A percentile compares a stretch with the other conserved stretches of the same genome.
Evolutionary conservation across 2,888 invertebrate species (phyloP).

Genomic region (Pimpla rufipes): DNA sequence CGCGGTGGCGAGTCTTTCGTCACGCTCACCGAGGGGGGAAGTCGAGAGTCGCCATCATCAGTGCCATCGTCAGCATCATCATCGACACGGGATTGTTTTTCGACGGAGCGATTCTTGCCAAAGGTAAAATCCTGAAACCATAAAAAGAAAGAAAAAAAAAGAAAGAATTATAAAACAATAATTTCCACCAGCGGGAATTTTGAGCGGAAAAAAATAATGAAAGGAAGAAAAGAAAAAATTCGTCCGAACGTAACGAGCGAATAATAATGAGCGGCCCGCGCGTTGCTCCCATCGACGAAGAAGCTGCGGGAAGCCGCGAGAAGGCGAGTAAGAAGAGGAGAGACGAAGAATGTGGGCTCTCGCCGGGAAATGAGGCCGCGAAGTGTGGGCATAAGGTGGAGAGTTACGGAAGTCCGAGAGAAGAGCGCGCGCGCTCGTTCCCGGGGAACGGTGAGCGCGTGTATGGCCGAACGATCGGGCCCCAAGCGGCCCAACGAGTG

Average conservation of each 20-base stretch:
- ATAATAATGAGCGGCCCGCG: slow-evolving; percentile 9
- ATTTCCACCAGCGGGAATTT: neutral
- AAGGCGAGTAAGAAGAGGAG: slow-evolving; percentile 9
- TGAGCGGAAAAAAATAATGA: neutral
- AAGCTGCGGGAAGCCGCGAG: neutral
- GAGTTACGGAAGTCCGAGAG: slow-evolving; percentile 6
- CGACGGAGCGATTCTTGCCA: neutral
- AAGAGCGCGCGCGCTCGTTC: slow-evolving; percentile 5
- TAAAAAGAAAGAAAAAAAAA: neutral
- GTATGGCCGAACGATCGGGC: slow-evolving; percentile 9
- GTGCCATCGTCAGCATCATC: neutral
- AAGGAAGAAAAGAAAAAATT: neutral
- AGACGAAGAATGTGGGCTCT: slow-evolving; percentile 40
- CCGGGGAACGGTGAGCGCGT: slow-evolving; percentile 9
- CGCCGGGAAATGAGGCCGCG: slow-evolving; percentile 43
- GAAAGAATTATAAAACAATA: neutral
- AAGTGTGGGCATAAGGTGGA: slow-evolving; percentile 10
- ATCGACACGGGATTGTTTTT: neutral
- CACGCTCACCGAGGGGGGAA: neutral
- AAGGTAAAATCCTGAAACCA: slow-evolving; percentile 1
- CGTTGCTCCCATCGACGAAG: neutral
- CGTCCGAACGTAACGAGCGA: neutral
- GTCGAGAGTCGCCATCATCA: slow-evolving; percentile 1
- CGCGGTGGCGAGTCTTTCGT: neutral
- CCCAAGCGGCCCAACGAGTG: neutral